Percentiles rank a stretch among this genome's conserved stretches.
phyloP scores from a whole-genome alignment of 2,113 vertebrate genomes.

The Percopsis transmontana region DNA sequence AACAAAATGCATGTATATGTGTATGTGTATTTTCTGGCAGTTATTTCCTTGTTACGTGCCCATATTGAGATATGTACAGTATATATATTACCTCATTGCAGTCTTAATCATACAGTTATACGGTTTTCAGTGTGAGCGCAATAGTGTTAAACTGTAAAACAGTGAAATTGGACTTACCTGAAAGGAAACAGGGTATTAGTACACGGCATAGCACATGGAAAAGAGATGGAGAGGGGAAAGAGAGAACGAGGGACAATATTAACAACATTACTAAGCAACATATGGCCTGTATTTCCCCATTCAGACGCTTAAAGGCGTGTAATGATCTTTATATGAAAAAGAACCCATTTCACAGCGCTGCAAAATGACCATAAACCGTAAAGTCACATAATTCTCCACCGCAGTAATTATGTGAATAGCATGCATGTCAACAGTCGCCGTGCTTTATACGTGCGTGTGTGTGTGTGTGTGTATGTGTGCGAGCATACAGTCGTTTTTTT shows the following conservation, averaged over 20 bases:
- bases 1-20: background rate
- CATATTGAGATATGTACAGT: background rate
- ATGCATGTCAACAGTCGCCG: conserved; percentile 67
- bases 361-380: conserved; percentile 66
- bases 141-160: conserved; percentile 14
- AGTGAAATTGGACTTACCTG: conserved; percentile 69
- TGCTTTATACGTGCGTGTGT: conserved; percentile 17
- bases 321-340: conserved; percentile 69
- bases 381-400: conserved; percentile 65
- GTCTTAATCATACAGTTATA: background rate
- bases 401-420: conserved; percentile 63
- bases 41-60: background rate
- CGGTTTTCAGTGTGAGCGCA: background rate
- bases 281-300: conserved; percentile 57
- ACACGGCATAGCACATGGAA: conserved; percentile 43
- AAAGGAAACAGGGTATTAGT: conserved; percentile 25
- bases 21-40: conserved; percentile 34
- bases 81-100: background rate
- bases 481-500: conserved; percentile 17
- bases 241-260: conserved; percentile 35
- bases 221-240: conserved; percentile 10
- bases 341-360: conserved; percentile 58
- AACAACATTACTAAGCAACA: conserved; percentile 57
- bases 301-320: conserved; percentile 49
- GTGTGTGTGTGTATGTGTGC: conserved; percentile 17